phyloP scores from a whole-genome alignment of 92 coral and sea anemone genomes.

The Pocillopora meandrina region DNA sequence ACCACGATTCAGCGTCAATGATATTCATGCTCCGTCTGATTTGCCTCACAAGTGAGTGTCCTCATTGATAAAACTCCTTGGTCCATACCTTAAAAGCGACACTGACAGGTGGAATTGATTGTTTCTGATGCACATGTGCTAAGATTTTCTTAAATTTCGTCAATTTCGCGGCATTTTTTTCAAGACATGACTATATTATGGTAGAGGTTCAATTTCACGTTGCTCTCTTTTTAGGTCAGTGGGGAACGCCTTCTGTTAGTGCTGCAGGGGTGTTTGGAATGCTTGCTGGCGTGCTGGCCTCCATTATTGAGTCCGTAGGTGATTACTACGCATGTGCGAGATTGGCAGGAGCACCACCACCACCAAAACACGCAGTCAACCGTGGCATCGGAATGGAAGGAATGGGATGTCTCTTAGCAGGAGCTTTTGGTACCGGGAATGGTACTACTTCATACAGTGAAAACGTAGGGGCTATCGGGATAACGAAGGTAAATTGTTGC shows the following conservation, averaged over 20 bases:
- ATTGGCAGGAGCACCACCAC: constrained; percentile 92
- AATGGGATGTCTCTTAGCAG: constrained; percentile 78
- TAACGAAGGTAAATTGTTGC: constrained; percentile 70
- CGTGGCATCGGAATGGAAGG: constrained; percentile 94
- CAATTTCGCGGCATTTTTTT: no score
- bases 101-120: no score
- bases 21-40: neutral
- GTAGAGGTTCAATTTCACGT: neutral
- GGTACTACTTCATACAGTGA: constrained; percentile 91
- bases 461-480: constrained; percentile 87
- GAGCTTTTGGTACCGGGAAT: constrained; percentile 83
- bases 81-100: no score
- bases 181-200: no score
- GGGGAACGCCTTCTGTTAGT: constrained; percentile 94
- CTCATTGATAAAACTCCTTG: no score
- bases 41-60: neutral
- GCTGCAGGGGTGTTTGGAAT: constrained; percentile 94
- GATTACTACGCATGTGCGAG: constrained; percentile 93
- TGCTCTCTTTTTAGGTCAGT: constrained; percentile 66
- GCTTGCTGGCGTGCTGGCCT: constrained; percentile 88
- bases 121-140: no score
- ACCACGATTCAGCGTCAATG: neutral
- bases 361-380: constrained; percentile 87
- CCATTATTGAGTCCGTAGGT: constrained; percentile 87
- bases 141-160: no score